Conservation (phyloP, 1,140 invertebrate genomes). For the Zaprionus kolodkinae region DNA sequence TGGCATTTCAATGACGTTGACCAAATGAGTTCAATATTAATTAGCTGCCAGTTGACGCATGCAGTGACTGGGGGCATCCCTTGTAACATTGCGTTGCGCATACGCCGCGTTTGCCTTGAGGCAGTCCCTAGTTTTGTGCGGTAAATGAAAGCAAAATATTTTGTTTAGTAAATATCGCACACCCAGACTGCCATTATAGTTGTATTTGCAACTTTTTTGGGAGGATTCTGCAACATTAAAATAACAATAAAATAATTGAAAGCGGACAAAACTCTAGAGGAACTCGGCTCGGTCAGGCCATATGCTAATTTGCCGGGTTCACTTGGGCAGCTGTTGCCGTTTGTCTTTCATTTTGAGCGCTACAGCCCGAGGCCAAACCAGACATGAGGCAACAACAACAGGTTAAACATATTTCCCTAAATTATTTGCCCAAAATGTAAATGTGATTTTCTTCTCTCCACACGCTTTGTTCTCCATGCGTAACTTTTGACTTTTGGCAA, state of each 20-base stretch:
- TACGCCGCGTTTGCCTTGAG: constrained; percentile 28
- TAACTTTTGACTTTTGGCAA: not conserved
- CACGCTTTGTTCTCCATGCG: constrained; percentile 21
- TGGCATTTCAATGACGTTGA: constrained; percentile 71
- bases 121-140: constrained; percentile 1
- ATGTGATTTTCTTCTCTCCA: constrained; percentile 50
- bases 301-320: constrained; percentile 7
- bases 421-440: constrained; percentile 67
- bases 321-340: constrained; percentile 29
- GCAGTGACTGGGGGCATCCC: constrained; percentile 16
- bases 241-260: constrained; percentile 65
- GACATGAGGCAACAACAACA: not conserved
- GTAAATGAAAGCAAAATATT: constrained; percentile 49
- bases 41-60: constrained; percentile 64
- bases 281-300: constrained; percentile 11
- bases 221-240: constrained; percentile 34
- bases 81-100: constrained; percentile 34
- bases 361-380: constrained; percentile 40
- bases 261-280: constrained; percentile 20
- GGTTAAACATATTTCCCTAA: constrained; percentile 57
- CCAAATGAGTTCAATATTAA: constrained; percentile 79
- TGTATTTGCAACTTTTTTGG: constrained; percentile 32
- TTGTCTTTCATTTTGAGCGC: constrained; percentile 64
- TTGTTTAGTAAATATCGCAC: constrained; percentile 13
- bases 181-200: constrained; percentile 22